phyloP scores from a whole-genome alignment of 2,888 invertebrate species.

The Mantis religiosa region DNA sequence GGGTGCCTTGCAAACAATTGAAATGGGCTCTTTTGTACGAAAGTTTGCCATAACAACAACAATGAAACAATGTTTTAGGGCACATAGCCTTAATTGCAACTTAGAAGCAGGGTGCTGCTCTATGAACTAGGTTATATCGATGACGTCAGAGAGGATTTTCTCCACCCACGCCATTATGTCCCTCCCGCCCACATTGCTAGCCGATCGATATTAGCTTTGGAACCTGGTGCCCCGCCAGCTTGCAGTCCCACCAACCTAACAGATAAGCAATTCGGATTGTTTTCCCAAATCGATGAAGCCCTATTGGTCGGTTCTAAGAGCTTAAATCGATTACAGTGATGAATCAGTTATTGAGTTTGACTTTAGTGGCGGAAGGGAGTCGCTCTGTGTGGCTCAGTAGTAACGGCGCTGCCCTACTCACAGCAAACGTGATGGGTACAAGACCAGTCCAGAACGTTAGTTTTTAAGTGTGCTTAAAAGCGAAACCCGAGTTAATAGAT shows the following conservation, averaged over 20 bases:
- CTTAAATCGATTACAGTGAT: background rate
- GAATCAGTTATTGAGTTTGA: background rate
- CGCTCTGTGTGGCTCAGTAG: too few relatives aligned
- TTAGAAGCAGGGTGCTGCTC: background rate
- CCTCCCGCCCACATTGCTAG: background rate
- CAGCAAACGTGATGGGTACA: too few relatives aligned
- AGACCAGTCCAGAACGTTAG: too few relatives aligned
- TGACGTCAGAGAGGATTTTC: background rate
- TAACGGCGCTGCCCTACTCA: too few relatives aligned
- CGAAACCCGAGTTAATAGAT: too few relatives aligned
- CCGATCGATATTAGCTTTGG: constrained; percentile 5
- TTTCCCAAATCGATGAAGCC: background rate
- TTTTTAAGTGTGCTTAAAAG: too few relatives aligned
- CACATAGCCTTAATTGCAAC: background rate
- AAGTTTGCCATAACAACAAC: too few relatives aligned
- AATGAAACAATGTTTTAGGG: background rate
- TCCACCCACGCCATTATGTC: background rate
- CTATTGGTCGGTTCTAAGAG: background rate
- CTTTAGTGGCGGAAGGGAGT: background rate
- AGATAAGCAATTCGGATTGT: background rate
- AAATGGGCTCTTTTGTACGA: too few relatives aligned
- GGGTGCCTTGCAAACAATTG: too few relatives aligned
- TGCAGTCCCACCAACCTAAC: background rate
- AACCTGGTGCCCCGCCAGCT: background rate
- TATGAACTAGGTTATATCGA: background rate